Base-by-base conservation (phyloP, 2,113 vertebrate genomes). In the Paradoxurus hermaphroditus region DNA sequence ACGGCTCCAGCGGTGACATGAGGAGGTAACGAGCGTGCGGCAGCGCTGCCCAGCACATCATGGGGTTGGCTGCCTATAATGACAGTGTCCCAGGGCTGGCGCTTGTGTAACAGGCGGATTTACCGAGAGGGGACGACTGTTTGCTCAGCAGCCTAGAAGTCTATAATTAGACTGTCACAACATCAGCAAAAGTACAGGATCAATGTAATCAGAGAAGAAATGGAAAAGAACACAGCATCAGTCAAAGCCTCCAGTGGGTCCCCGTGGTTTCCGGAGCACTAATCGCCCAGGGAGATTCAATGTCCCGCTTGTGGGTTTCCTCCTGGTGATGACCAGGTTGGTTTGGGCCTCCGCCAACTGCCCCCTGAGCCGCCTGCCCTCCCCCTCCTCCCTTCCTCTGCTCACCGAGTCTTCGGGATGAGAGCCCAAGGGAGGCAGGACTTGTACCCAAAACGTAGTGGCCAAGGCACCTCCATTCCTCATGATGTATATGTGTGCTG, bases 81-180 rank as follows among this genome's bases (percentile, higher is more conserved):
- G 86, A 97, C 96, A 96, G 86, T 93, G 91, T 94, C 97, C 97
- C 89, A 34, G 79, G 41, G 83, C 82, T 36, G 88, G 95, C 4
- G 21, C 94, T 98, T 97, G 96, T 97, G 85, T 96, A 98, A 98
- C 90, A 90, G 95, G 97, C 95, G 15, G 96, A 97, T 96, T 97
- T 94, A 90, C 96, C 0, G 51, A 97, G 97, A 96, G 95, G 94
- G 95, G 73, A 83, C 21, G 68, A 81, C 92, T 98, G 98, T 97
- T 98, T 96, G 97, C 98, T 97, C 97, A 98, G 98, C 96, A 96
- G 95, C 95, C 12, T 87, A 96, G 95, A 96, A 95, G 96, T 96
- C 97, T 98, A 97, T 98, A 98, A 98, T 98, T 98, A 98, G 96
- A 96, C 97, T 95, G 96, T 98, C 98, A 98, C 96, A 98, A 90